Percentiles rank a stretch among this genome's conserved stretches.
Evolutionary conservation across 2,113 vertebrate genomes (phyloP).

Genomic region (Hypomesus transpacificus): DNA sequence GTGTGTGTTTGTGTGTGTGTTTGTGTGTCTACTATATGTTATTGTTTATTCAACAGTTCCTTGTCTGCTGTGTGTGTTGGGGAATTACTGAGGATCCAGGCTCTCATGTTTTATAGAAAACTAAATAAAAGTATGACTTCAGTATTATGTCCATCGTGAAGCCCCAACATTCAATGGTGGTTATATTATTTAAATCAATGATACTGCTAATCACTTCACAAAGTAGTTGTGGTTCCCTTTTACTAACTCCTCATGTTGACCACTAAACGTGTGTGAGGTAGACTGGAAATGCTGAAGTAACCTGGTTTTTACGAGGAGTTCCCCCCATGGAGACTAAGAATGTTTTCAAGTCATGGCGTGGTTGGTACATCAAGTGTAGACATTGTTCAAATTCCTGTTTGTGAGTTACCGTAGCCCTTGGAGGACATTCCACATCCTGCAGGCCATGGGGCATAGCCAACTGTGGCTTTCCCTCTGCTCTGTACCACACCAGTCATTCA

Average conservation of each 20-base stretch:
- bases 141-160: no score
- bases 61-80: background rate
- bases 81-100: background rate
- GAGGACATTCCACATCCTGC: conserved; percentile 49
- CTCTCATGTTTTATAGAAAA: no score
- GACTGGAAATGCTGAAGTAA: no score
- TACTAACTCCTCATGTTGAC: no score
- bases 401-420: conserved; percentile 52
- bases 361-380: conserved; percentile 53
- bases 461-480: background rate
- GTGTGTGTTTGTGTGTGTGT: background rate
- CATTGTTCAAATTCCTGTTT: conserved; percentile 66
- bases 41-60: conserved; percentile 21
- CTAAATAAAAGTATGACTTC: no score
- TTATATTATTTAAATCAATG: no score
- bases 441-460: conserved; percentile 36
- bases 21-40: conserved; percentile 5
- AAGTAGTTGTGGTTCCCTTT: no score
- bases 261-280: no score
- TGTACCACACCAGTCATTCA: background rate
- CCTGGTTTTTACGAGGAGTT: conserved; percentile 13
- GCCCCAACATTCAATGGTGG: no score
- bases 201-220: no score
- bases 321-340: conserved; percentile 51
- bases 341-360: conserved; percentile 46